Evolutionary conservation across 2,113 vertebrate species (phyloP).

Genomic region (Oreotragus oreotragus): DNA sequence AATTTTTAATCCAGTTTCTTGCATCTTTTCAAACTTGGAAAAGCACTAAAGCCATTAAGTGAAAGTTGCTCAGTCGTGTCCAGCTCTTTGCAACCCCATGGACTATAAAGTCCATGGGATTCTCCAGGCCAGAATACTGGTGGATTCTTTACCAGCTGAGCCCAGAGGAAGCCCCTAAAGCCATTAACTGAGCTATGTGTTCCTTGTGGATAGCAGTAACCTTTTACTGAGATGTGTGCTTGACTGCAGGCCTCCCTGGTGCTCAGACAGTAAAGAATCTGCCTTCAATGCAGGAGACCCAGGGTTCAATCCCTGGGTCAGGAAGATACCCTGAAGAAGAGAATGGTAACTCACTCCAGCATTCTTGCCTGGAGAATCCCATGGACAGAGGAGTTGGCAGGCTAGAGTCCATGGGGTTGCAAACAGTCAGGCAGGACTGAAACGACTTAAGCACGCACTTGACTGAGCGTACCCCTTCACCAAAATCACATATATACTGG

Average conservation of each 20-base stretch:
- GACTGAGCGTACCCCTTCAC: neutral
- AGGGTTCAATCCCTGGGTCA: neutral
- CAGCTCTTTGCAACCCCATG: neutral
- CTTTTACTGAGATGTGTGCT: neutral
- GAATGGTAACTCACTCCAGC: neutral
- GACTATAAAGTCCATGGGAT: neutral
- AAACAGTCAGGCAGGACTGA: neutral
- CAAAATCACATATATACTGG: neutral
- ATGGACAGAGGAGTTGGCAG: neutral
- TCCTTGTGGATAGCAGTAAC: neutral
- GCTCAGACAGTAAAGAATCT: neutral
- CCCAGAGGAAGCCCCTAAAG: neutral
- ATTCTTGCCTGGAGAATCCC: neutral
- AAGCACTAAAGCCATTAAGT: neutral
- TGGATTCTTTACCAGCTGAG: neutral
- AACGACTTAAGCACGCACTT: rapidly evolving
- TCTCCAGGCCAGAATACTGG: neutral
- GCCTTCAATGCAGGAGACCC: neutral
- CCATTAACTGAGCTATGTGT: neutral
- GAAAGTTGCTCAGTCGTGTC: neutral
- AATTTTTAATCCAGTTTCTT: neutral
- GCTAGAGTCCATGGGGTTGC: neutral
- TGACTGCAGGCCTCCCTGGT: neutral
- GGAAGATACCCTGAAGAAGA: neutral
- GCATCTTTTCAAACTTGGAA: neutral